Percentiles rank a stretch among this genome's conserved stretches.
phyloP scores from a whole-genome alignment of 2,797 vertebrate genomes.

The Pseudotriccus pelzelni region DNA sequence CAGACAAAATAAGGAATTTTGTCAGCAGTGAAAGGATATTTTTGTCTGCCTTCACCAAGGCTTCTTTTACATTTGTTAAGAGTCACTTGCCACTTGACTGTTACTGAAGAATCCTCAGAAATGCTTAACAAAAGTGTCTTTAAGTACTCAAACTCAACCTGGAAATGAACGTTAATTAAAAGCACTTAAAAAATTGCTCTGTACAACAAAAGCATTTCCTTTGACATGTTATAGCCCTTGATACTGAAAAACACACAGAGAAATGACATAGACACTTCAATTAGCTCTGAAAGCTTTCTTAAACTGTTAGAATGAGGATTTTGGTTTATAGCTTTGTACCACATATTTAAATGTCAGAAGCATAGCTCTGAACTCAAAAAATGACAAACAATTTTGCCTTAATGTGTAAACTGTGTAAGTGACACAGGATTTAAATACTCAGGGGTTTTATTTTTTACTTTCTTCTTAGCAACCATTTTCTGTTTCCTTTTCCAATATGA shows the following conservation, averaged over 20 bases:
- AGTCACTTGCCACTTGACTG: conserved; percentile 24
- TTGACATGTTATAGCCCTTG: conserved; percentile 10
- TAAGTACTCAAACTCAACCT: conserved; percentile 34
- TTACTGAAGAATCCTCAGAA: conserved; percentile 35
- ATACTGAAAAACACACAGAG: conserved; percentile 7
- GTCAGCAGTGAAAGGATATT: background rate
- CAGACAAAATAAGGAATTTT: background rate
- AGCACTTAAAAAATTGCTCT: conserved; percentile 40
- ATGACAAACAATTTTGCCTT: background rate
- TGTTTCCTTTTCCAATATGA: background rate
- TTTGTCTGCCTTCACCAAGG: background rate
- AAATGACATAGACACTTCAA: conserved; percentile 16
- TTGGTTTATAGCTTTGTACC: background rate
- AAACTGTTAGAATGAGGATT: background rate
- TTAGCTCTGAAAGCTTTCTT: conserved; percentile 10
- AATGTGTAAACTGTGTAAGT: background rate
- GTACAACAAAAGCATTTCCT: conserved; percentile 38
- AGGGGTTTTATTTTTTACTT: background rate
- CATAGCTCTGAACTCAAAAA: background rate
- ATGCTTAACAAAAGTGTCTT: conserved; percentile 42
- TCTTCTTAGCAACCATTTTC: background rate
- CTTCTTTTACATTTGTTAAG: background rate
- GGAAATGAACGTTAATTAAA: conserved; percentile 57
- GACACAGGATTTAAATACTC: background rate
- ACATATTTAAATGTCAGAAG: background rate